These are phyloP conservation scores for Neosalanx taihuensis DNA, from an alignment of 2,797 vertebrate genomes.

Conservation along the genomic window DNA sequence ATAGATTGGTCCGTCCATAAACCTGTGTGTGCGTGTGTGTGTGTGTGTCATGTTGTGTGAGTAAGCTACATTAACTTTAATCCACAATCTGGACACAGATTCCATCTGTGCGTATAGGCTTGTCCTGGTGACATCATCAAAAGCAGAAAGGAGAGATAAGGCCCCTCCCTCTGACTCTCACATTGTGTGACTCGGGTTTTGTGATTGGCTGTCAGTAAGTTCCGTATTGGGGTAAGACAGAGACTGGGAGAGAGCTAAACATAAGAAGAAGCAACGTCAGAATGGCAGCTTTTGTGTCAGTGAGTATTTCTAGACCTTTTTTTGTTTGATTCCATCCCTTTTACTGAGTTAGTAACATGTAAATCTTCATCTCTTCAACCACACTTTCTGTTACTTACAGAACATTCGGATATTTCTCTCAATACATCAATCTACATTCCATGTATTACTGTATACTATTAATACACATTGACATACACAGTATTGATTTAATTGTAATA, in stretches of 20 bases:
- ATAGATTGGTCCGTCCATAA: neutral
- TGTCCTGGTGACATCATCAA: slow-evolving; percentile 9
- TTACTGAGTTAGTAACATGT: neutral
- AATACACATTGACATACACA: neutral
- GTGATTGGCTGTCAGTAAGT: neutral
- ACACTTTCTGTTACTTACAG: neutral
- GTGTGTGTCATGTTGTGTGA: neutral
- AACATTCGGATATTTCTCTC: neutral
- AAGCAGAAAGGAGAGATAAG: neutral
- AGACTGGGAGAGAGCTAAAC: neutral
- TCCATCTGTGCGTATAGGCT: neutral
- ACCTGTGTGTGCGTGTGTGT: neutral
- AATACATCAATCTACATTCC: neutral
- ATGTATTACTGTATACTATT: neutral
- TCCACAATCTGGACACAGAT: slow-evolving; percentile 22
- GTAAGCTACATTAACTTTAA: slow-evolving; percentile 13
- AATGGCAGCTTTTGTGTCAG: slow-evolving; percentile 53
- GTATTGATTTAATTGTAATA: neutral
- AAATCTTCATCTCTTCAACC: neutral
- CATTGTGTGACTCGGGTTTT: neutral
- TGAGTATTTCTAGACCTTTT: slow-evolving; percentile 31
- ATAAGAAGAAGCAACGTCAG: neutral
- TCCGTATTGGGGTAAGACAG: neutral
- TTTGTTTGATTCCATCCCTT: neutral
- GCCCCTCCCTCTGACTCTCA: neutral